Conservation (phyloP, 2,113 vertebrate species). For the Psettodes erumei region DNA sequence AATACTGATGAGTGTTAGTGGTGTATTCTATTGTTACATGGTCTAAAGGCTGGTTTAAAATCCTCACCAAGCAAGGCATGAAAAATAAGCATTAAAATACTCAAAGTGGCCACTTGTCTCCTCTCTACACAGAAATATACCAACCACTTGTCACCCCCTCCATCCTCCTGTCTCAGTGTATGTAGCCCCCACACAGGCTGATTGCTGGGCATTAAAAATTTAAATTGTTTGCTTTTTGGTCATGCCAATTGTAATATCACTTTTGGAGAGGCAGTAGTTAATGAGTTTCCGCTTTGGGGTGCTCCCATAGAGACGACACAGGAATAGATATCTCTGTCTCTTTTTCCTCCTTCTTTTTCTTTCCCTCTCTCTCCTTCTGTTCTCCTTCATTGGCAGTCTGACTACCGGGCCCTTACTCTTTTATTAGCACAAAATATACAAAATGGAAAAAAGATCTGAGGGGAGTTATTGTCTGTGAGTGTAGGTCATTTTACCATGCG, state of each 20-base stretch:
- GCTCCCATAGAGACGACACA: slow-evolving; percentile 43
- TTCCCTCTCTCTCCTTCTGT: background rate
- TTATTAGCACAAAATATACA: slow-evolving; percentile 23
- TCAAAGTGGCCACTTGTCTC: background rate
- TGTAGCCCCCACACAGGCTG: slow-evolving; percentile 8
- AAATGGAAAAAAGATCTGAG: slow-evolving; percentile 10
- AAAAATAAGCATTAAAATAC: background rate
- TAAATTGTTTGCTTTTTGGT: slow-evolving; percentile 65
- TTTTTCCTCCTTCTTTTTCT: background rate
- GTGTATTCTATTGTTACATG: background rate
- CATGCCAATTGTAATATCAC: slow-evolving; percentile 42
- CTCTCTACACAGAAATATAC: background rate
- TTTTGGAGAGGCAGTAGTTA: slow-evolving; percentile 53
- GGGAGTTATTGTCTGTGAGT: background rate
- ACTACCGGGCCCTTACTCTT: slow-evolving; percentile 1
- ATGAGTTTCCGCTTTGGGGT: slow-evolving; percentile 67
- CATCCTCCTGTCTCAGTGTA: background rate
- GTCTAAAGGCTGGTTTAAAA: background rate
- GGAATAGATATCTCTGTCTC: slow-evolving; percentile 41
- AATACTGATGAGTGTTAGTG: background rate
- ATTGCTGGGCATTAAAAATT: slow-evolving; percentile 58
- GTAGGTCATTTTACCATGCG: background rate
- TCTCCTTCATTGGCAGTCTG: background rate
- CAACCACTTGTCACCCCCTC: background rate
- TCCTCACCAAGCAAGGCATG: too few relatives aligned